Evolutionary conservation across 2,113 vertebrate genomes (phyloP), one percentile per base, ranked within the genome.

Genomic region (Elgaria multicarinata): DNA sequence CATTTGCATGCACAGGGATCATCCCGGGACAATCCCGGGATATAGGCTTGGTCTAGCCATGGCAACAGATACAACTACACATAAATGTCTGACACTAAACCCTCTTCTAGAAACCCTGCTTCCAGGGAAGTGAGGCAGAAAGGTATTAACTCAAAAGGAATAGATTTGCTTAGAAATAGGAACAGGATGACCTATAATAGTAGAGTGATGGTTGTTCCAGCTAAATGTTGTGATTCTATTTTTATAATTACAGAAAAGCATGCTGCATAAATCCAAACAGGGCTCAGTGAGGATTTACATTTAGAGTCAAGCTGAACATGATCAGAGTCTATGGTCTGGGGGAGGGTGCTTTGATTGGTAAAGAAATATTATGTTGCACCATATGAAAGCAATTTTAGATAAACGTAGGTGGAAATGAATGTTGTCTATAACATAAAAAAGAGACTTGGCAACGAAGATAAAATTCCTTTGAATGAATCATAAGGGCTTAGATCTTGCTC

Each of bases 401-500:
- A 84, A 62, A 91, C 72, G 14, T 42, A 75, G 62, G 87, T 58
- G 42, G 44, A 46, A 69, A 53, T 71, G 62, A 31, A 46, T 9
- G 6, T 88, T 91, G 77, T 67, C 84, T 77, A 82, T 72, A 91
- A 87, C 58, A 31, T 50, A 16, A 50, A 24, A 64, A 10, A 36
- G 26, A 14, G 16, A 83, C 66, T 1, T 62, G 81, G 75, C 7
- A 6, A 76, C 42, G 6, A 42, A 64, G 53, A 89, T 24, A n/a
- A 71, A 86, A 50, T 0, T 86, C 81, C 13, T 64, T 87, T 75
- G 92, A 62, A 87, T 58, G 87, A 31, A 39, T 22, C 66, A 46
- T 55, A 50, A 83, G 53, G 83, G 66, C 0, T 87, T 87, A 89
- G 83, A 24, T 46, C 53, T 87, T 85, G 83, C 88, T 87, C 53